Evolutionary conservation across 2,113 vertebrate genomes (phyloP).

Genomic region (Cochlearius cochlearius): DNA sequence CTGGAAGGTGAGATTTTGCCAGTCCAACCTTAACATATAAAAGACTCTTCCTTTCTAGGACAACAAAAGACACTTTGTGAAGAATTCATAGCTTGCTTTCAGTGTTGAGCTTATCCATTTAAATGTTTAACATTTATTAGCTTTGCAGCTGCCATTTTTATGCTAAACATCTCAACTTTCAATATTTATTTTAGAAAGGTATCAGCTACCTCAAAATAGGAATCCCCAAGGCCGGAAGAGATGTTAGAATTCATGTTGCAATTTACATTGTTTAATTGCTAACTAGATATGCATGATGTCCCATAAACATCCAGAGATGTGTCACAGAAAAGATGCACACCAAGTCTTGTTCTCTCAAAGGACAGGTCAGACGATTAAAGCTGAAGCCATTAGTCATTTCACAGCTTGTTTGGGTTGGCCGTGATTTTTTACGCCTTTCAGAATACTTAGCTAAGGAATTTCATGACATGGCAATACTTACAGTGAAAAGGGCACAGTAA

Average conservation of each 20-base stretch:
- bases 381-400: not conserved
- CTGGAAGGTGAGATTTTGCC: not conserved
- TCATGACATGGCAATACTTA: not conserved
- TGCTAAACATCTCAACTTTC: not conserved
- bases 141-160: not conserved
- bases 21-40: not conserved
- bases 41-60: not conserved
- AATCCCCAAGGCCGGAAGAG: not conserved
- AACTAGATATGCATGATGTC: not conserved
- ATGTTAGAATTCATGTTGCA: not conserved
- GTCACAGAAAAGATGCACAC: not conserved
- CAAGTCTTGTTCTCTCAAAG: not conserved
- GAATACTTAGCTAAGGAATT: conserved; percentile 6
- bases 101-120: not conserved
- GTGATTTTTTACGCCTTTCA: not conserved
- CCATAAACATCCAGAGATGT: not conserved
- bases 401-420: not conserved
- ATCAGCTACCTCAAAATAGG: not conserved
- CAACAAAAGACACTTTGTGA: not conserved
- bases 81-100: not conserved
- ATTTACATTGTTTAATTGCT: not conserved
- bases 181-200: not conserved
- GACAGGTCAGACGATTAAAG: not conserved
- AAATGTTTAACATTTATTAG: not conserved
- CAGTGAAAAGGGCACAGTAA: conserved; percentile 32